Conservation (phyloP, 2,797 vertebrate genomes). For the Gadopsis marmoratus region DNA sequence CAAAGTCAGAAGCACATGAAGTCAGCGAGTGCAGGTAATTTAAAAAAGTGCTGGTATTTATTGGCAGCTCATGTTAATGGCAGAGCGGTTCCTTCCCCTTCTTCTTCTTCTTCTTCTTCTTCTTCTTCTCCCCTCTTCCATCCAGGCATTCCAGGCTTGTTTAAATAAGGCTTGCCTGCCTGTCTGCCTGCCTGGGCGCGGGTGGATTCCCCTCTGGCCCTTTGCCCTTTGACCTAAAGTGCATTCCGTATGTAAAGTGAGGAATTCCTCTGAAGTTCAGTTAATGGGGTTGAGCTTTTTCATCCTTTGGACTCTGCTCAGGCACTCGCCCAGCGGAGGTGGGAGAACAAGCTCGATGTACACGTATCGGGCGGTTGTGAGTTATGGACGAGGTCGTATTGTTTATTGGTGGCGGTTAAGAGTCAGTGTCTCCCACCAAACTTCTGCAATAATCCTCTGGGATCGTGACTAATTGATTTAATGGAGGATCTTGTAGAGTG, state of each 20-base stretch:
- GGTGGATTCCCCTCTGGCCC: conserved; percentile 91
- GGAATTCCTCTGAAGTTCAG: conserved; percentile 89
- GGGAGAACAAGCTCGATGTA: conserved; percentile 60
- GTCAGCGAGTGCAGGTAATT: conserved; percentile 65
- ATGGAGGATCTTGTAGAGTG: conserved; percentile 56
- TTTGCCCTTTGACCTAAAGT: conserved; percentile 90
- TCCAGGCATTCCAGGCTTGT: conserved; percentile 91
- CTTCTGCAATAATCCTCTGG: conserved; percentile 53
- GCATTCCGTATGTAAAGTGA: conserved; percentile 87
- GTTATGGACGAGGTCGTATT: conserved; percentile 58
- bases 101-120: conserved; percentile 69
- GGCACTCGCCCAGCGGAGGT: conserved; percentile 47
- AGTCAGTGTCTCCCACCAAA: conserved; percentile 57
- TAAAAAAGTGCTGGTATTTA: conserved; percentile 76
- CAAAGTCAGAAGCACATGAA: conserved; percentile 64
- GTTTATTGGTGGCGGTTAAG: conserved; percentile 53
- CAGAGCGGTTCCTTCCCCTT: conserved; percentile 63
- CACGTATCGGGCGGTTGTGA: conserved; percentile 31
- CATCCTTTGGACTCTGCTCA: conserved; percentile 73
- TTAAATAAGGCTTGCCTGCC: conserved; percentile 90
- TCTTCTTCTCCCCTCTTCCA: conserved; percentile 77
- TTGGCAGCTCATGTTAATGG: conserved; percentile 75
- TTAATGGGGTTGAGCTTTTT: conserved; percentile 79
- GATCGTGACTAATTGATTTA: conserved; percentile 75
- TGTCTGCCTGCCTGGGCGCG: conserved; percentile 86